Base-by-base conservation (phyloP, 2,113 vertebrate genomes). In the Odobenus rosmarus region DNA sequence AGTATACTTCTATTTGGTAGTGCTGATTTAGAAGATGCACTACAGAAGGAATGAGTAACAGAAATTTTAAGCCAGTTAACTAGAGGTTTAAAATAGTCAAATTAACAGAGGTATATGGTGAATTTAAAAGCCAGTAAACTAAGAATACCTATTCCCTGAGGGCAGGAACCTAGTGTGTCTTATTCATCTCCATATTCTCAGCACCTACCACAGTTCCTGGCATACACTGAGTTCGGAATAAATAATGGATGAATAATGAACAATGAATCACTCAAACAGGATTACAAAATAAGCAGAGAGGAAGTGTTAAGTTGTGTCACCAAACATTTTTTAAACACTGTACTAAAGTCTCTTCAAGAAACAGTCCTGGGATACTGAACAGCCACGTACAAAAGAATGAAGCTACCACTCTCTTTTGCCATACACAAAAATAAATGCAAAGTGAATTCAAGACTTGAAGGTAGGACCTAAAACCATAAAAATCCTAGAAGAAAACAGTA, bases 271-370 rank as follows among this genome's bases (percentile, higher is more conserved):
- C 31, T 96, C 18, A 64, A 79, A 76, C 81, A 15, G 16, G 82
- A 94, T 67, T 94, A 13, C 55, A 16, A 94, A 95, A 31, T 85
- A 72, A 83, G 33, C 24, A 94, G 24, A 90, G 23, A 88, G n/a
- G 64, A 85, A 93, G 18, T 67, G 11, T n/a, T 89, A 93, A 12
- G 4, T 31, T 62, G 11, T 1, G 21, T 31, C 31, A 67, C 24
- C 28, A 55, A 93, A 94, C 16, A 26, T 39, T 76, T 76, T 59
- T 81, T 11, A 24, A 67, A 69, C 84, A 84, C 10, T 88, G 4
- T 24, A 86, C 13, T 71, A 62, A 77, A 18, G 15, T 16, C 74
- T 49, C 26, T 77, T 77, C 42, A 49, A 77, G 31, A 77, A 77
- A 31, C 46, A 31, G 18, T 49, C 42, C 26, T 49, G 42, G 26